Percentiles rank a stretch among this genome's conserved stretches.
These are phyloP conservation scores for Lipophrys pholis DNA, from an alignment of 2,113 vertebrate species.

Conservation along the genomic window DNA sequence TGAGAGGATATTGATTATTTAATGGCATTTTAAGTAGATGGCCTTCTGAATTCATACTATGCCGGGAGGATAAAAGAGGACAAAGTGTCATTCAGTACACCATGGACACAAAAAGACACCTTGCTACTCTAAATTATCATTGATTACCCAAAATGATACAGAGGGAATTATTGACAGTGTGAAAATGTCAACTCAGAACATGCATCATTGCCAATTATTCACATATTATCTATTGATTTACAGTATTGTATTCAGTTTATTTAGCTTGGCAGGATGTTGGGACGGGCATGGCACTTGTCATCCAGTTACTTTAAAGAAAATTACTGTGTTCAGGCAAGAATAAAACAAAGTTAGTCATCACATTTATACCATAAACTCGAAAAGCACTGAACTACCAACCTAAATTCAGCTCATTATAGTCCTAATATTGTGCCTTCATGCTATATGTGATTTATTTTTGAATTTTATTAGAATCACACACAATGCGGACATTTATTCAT, in stretches of 20 bases:
- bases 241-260: conserved; percentile 50
- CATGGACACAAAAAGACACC: conserved; percentile 55
- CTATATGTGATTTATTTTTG: not conserved
- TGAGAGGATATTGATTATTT: conserved; percentile 55
- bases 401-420: not conserved
- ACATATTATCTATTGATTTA: conserved; percentile 44
- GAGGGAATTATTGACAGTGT: conserved; percentile 52
- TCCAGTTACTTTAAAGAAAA: not conserved
- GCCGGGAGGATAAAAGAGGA: conserved; percentile 36
- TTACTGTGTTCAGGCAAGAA: not conserved
- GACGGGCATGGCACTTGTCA: not conserved
- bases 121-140: conserved; percentile 52
- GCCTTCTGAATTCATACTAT: conserved; percentile 10
- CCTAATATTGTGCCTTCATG: not conserved
- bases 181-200: conserved; percentile 44
- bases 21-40: conserved; percentile 39
- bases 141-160: conserved; percentile 47
- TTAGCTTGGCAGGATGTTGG: conserved; percentile 23
- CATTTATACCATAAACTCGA: not conserved
- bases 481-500: not conserved
- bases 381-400: no score
- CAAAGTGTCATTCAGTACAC: conserved; percentile 40
- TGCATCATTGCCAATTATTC: conserved; percentile 47
- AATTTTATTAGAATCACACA: not conserved
- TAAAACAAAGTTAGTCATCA: not conserved